Base-by-base conservation (phyloP, 2,113 vertebrate species). In the rat (Rattus norvegicus) region DNA sequence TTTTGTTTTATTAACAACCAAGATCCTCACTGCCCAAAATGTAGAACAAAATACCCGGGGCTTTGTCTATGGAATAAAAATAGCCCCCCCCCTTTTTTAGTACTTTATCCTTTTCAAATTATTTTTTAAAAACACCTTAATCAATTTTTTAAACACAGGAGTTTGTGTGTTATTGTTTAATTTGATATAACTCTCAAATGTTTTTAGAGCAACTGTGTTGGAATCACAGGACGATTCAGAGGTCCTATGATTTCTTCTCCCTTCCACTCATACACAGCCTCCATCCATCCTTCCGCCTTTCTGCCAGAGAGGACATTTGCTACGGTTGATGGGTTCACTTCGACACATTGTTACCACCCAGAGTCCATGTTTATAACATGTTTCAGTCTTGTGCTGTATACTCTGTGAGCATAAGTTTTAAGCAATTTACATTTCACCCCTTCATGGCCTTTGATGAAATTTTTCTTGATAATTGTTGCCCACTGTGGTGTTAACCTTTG, bases 51-150 rank as follows among this genome's bases (percentile, higher is more conserved):
- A 49, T 54, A 19, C n/a, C 2, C 39, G 11, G 2, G 3, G 4
- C 47, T 90, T 47, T 70, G 39, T 73, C 33, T 69, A 16, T 14
- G 26, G 20, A 33, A 61, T 39, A 70, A 36, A 87, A 87, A 56
- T 19, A 61, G 59, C n/a, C 22, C 17, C 52, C 17, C 52, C 52
- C 90, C 69, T 72, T 43, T 30, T 54, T 75, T 8, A 73, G 59
- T 79, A 65, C 70, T 87, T 77, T 65, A 93, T 85, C 19, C n/a
- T 85, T 47, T 39, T 36, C 56, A 81, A 59, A 92, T 43, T 65
- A 43, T 54, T 90, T 88, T 91, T 49, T 61, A 10, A 28, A 92
- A 94, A 73, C 56, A 83, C 87, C 16, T n/a, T 67, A 47, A 77
- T 33, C 33, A 79, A 67, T 47, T 85, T 63, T 84, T 69, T 6